Evolutionary conservation across 53 echinoderm and acorn worm species (phyloP).

Genomic region (Holothuria scabra): DNA sequence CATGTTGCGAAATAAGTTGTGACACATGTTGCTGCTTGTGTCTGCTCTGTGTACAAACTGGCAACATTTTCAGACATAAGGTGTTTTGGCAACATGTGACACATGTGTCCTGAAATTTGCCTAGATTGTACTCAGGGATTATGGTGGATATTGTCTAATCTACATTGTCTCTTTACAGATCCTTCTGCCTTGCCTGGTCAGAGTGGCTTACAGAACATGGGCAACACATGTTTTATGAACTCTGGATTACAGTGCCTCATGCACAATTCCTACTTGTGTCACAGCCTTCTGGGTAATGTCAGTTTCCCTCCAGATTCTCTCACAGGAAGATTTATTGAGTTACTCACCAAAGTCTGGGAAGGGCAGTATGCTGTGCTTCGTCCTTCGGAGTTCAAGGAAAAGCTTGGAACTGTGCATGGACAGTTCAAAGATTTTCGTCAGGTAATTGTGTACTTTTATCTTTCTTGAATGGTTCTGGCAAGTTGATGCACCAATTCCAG

Average conservation of each 20-base stretch:
- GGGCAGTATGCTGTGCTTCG: conserved; percentile 84
- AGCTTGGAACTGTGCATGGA: conserved; percentile 81
- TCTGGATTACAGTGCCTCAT: conserved; percentile 98
- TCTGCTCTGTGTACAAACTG: too few species aligned
- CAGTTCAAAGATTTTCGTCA: conserved; percentile 94
- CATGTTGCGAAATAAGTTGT: too few species aligned
- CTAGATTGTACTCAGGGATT: too few species aligned
- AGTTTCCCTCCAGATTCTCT: conserved; percentile 71
- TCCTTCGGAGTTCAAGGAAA: conserved; percentile 83
- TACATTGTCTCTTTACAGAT: conserved; percentile 52
- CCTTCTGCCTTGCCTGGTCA: conserved; percentile 73
- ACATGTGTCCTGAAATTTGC: too few species aligned
- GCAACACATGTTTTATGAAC: conserved; percentile 99
- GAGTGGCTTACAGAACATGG: conserved; percentile 95
- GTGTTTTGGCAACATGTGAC: too few species aligned
- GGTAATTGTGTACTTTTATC: conserved; percentile 44
- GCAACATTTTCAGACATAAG: too few species aligned
- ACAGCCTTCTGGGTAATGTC: conserved; percentile 67
- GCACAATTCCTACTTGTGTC: conserved; percentile 73
- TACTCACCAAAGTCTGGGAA: conserved; percentile 82
- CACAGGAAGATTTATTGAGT: conserved; percentile 65
- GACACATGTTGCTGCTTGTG: too few species aligned
- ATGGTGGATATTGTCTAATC: neutral
- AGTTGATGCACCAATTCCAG: too few species aligned
- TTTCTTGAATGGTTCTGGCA: too few species aligned